Evolutionary conservation across 2,113 vertebrate species (phyloP).

Genomic region (Thomomys bottae): DNA sequence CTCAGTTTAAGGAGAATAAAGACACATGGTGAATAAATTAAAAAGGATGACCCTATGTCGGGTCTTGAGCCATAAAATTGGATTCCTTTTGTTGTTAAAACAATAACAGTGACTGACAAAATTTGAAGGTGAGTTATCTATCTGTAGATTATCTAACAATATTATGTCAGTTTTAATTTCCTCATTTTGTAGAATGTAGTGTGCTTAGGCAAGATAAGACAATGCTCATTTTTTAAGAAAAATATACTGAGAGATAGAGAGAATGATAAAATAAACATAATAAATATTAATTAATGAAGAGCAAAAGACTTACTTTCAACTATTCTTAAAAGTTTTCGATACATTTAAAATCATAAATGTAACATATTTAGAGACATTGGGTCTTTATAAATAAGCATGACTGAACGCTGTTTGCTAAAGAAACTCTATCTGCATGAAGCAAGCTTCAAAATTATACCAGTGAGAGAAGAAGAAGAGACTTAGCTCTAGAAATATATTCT

Average conservation of each 20-base stretch:
- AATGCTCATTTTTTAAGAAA: not conserved
- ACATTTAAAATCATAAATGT: not conserved
- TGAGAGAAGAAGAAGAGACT: not conserved
- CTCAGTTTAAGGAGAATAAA: not conserved
- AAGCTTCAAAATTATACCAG: not conserved
- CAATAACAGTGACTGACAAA: not conserved
- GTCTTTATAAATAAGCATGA: not conserved
- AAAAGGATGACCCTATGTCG: not conserved
- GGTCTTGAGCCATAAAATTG: not conserved
- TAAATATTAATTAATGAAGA: conserved; percentile 8
- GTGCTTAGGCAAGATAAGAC: not conserved
- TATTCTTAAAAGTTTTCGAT: not conserved
- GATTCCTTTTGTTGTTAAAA: conserved; percentile 15
- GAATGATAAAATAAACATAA: not conserved
- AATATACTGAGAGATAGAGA: not conserved
- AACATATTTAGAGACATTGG: not conserved
- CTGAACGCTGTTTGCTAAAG: not conserved
- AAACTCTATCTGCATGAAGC: not conserved
- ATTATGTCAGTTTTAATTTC: not conserved
- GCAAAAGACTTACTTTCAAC: not conserved
- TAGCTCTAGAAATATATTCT: not conserved
- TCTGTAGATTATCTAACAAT: not conserved
- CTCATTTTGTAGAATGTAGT: not conserved
- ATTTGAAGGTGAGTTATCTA: not conserved
- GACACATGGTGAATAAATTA: not conserved